These are phyloP conservation scores for Semotilus atromaculatus DNA, from an alignment of 2,797 vertebrate genomes.

Conservation along the genomic window DNA sequence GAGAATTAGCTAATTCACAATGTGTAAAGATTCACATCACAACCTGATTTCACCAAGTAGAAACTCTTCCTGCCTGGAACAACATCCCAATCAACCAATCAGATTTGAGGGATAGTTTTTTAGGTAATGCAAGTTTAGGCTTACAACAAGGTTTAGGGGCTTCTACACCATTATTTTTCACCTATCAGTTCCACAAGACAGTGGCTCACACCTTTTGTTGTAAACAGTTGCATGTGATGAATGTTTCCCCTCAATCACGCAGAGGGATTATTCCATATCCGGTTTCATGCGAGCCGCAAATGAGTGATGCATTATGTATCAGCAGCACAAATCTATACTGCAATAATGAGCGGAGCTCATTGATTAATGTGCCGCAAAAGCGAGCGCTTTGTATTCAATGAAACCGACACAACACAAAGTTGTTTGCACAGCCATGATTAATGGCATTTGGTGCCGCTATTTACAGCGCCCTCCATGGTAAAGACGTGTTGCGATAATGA, in stretches of 20 bases:
- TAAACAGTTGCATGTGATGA: slow-evolving; percentile 28
- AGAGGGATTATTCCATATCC: slow-evolving; percentile 30
- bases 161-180: not conserved
- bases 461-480: slow-evolving; percentile 58
- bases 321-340: slow-evolving; percentile 66
- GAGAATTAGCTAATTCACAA: not conserved
- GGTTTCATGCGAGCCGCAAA: slow-evolving; percentile 27
- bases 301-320: slow-evolving; percentile 61
- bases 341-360: slow-evolving; percentile 74
- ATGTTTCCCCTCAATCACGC: slow-evolving; percentile 1
- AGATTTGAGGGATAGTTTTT: not conserved
- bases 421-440: slow-evolving; percentile 73
- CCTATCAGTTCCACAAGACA: not conserved
- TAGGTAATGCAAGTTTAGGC: not conserved
- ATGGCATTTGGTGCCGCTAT: slow-evolving; percentile 73
- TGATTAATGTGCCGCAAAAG: slow-evolving; percentile 75
- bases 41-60: too few species aligned
- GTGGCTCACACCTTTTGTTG: not conserved
- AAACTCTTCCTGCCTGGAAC: too few species aligned
- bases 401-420: slow-evolving; percentile 70
- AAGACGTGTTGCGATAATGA: slow-evolving; percentile 30
- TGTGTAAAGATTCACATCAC: too few species aligned
- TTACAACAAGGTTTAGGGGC: too few species aligned
- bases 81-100: too few species aligned
- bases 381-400: slow-evolving; percentile 62